A percentile compares a stretch with the other conserved stretches of the same genome.
Conservation (phyloP, 2,888 invertebrate genomes). For the Ischnura elegans region DNA sequence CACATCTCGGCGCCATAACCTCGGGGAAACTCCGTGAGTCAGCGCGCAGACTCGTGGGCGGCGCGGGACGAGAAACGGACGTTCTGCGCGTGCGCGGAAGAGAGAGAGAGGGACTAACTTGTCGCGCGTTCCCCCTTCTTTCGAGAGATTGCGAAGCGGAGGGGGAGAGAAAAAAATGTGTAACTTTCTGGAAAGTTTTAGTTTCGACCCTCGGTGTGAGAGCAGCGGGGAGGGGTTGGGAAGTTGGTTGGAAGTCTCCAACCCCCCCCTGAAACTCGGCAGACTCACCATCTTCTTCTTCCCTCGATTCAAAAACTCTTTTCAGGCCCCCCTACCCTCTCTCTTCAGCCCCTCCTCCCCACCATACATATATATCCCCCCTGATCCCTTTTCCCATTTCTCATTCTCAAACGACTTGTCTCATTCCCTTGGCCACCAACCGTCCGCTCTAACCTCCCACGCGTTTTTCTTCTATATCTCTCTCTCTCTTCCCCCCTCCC, state of each 20-base stretch:
- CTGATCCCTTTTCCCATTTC: slow-evolving; percentile 57
- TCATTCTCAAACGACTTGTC: slow-evolving; percentile 55
- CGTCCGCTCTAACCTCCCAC: background rate
- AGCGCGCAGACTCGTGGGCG: slow-evolving; percentile 16
- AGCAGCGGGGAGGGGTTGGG: background rate
- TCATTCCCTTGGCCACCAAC: slow-evolving; percentile 13
- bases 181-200: slow-evolving; percentile 60
- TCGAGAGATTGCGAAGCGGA: background rate
- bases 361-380: slow-evolving; percentile 32
- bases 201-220: background rate
- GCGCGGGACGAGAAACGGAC: background rate
- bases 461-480: background rate
- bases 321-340: background rate
- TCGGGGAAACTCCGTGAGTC: slow-evolving; percentile 40
- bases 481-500: background rate
- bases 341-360: background rate
- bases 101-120: slow-evolving; percentile 49
- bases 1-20: slow-evolving; percentile 32
- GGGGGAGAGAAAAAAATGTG: no score
- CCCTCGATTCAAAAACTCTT: slow-evolving; percentile 51
- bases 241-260: background rate
- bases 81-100: slow-evolving; percentile 12
- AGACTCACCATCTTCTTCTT: slow-evolving; percentile 24
- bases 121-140: slow-evolving; percentile 24
- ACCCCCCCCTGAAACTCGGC: background rate